phyloP scores from a whole-genome alignment of 2,888 invertebrate genomes.

The Germaria angustata region DNA sequence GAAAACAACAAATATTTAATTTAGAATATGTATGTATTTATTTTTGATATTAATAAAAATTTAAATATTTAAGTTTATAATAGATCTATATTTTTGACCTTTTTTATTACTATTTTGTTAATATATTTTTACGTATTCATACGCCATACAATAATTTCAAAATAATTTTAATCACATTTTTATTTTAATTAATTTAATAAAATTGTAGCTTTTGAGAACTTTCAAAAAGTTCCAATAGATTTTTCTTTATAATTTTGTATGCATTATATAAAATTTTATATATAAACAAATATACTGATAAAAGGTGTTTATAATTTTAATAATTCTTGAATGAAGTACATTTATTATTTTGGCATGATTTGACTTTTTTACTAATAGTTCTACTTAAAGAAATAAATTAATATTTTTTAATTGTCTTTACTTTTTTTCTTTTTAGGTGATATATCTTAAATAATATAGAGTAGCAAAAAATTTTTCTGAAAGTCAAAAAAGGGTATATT shows the following conservation, averaged over 20 bases:
- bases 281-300: too few relatives aligned
- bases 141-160: not conserved
- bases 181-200: constrained; percentile 48
- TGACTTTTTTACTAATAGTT: not conserved
- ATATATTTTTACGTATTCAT: constrained; percentile 2
- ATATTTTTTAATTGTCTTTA: too few relatives aligned
- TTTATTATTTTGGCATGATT: not conserved
- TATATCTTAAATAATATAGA: too few relatives aligned
- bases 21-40: constrained; percentile 46
- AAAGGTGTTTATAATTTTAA: not conserved
- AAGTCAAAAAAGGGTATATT: too few relatives aligned
- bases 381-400: constrained; percentile 4
- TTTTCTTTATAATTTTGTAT: constrained; percentile 1
- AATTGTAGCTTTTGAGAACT: constrained; percentile 38
- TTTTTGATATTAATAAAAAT: constrained; percentile 41
- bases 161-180: not conserved
- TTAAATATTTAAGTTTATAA: constrained; percentile 39
- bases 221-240: constrained; percentile 7
- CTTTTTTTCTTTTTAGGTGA: too few relatives aligned
- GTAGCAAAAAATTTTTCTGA: too few relatives aligned
- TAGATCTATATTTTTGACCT: too few relatives aligned
- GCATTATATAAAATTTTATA: too few relatives aligned
- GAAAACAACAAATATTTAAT: not conserved
- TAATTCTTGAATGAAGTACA: not conserved
- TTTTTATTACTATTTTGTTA: too few relatives aligned